These are phyloP conservation scores for Tiaroga cobitis DNA, from an alignment of 2,797 vertebrate species.

Conservation along the genomic window DNA sequence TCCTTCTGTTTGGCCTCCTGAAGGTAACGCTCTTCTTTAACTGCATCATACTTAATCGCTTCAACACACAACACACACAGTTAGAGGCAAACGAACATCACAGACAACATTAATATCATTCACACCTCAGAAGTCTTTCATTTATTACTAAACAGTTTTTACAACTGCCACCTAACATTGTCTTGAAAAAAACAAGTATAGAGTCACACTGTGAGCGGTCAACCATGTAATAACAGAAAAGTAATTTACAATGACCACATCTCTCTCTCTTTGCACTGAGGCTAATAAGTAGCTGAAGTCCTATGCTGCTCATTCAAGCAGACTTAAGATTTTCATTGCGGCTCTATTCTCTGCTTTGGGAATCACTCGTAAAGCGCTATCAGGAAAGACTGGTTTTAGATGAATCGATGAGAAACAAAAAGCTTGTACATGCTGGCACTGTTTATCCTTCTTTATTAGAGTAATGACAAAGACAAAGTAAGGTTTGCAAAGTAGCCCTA, in stretches of 20 bases:
- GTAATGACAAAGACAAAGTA: background rate
- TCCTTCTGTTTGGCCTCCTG: constrained; percentile 94
- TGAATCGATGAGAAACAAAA: background rate
- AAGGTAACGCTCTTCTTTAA: constrained; percentile 88
- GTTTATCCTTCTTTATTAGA: background rate
- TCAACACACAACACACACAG: constrained; percentile 29
- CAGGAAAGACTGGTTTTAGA: background rate
- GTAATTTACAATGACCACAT: background rate
- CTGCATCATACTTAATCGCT: constrained; percentile 93
- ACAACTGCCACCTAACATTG: background rate
- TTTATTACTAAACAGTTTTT: background rate
- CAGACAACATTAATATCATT: background rate
- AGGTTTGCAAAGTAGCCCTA: background rate
- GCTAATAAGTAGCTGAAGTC: background rate
- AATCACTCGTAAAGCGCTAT: background rate
- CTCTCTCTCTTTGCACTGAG: background rate
- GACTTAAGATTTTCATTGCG: background rate
- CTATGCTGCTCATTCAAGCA: constrained; percentile 14
- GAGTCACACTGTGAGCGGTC: background rate
- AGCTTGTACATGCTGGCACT: background rate
- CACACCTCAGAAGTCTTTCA: background rate
- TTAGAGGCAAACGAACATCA: background rate
- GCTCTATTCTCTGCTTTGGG: background rate
- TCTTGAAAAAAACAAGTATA: background rate
- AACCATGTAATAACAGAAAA: constrained; percentile 17